These are phyloP conservation scores for Elysia chlorotica DNA, from an alignment of 1,140 invertebrate genomes.

Conservation along the genomic window DNA sequence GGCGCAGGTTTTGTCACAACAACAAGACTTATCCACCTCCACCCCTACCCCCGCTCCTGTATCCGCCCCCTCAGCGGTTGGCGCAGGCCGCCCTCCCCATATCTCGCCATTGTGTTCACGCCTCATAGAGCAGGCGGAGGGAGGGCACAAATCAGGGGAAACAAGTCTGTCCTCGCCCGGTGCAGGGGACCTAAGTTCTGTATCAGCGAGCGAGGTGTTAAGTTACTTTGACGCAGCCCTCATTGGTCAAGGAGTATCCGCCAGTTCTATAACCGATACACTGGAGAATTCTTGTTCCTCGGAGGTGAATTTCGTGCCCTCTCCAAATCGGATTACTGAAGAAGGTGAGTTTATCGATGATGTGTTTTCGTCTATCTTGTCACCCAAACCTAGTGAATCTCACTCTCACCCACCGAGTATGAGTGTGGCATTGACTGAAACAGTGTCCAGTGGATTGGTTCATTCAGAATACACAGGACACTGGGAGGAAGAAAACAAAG, in stretches of 20 bases:
- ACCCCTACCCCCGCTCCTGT: background rate
- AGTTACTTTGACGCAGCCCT: conserved; percentile 3
- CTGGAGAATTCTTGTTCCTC: background rate
- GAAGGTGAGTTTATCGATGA: background rate
- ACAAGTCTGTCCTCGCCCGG: background rate
- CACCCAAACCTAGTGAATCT: background rate
- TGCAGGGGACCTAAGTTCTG: background rate
- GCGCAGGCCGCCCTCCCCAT: background rate
- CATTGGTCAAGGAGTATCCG: background rate
- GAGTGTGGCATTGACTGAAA: too few relatives aligned
- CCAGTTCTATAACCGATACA: background rate
- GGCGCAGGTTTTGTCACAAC: background rate
- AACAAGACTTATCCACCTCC: background rate
- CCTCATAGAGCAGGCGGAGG: too few relatives aligned
- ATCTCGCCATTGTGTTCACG: background rate
- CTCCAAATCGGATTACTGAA: background rate
- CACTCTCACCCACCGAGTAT: background rate
- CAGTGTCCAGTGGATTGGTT: background rate
- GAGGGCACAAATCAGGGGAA: too few relatives aligned
- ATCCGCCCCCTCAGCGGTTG: background rate
- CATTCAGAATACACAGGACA: too few relatives aligned
- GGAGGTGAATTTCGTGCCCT: background rate
- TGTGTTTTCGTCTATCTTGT: too few relatives aligned
- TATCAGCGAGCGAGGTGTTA: conserved; percentile 8
- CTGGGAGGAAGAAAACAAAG: too few relatives aligned